Evolutionary conservation across 2,797 vertebrate species (phyloP).

Genomic region (Cottoperca gobio): DNA sequence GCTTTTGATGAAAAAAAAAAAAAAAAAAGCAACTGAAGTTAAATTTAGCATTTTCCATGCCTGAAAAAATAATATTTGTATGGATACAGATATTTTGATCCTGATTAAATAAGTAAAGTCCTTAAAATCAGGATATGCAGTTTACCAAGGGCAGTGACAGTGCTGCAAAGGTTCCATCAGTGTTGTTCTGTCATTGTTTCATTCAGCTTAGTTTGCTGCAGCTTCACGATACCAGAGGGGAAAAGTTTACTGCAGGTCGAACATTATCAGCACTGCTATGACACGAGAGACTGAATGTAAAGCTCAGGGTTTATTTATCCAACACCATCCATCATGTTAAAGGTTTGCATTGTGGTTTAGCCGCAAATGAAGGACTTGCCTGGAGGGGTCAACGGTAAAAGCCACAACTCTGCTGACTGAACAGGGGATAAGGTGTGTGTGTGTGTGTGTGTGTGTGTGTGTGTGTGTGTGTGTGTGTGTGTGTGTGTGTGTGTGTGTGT

Average conservation of each 20-base stretch:
- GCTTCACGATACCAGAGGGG: conserved; percentile 17
- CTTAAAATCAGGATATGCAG: neutral
- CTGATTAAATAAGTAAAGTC: neutral
- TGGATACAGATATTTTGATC: neutral
- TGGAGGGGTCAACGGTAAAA: conserved; percentile 66
- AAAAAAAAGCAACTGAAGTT: neutral
- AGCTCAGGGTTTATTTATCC: conserved; percentile 39
- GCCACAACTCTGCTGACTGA: conserved; percentile 70
- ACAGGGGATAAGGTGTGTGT: conserved; percentile 43
- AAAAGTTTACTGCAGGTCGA: conserved; percentile 31
- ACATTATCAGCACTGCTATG: conserved; percentile 39
- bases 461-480: conserved; percentile 27
- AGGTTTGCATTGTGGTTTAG: conserved; percentile 59
- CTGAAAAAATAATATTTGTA: neutral
- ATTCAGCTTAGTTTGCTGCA: neutral
- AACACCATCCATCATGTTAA: conserved; percentile 70
- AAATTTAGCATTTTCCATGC: neutral
- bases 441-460: conserved; percentile 19
- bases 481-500: conserved; percentile 11
- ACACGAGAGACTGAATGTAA: conserved; percentile 48
- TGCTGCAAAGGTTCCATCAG: neutral
- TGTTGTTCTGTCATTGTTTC: conserved; percentile 4
- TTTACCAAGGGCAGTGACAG: neutral
- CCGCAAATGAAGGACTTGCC: conserved; percentile 46
- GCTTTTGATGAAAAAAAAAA: conserved; percentile 14